A percentile compares a stretch with the other conserved stretches of the same genome.
Conservation (phyloP, 2,888 invertebrate species). For the Philhelius pedissequus region DNA sequence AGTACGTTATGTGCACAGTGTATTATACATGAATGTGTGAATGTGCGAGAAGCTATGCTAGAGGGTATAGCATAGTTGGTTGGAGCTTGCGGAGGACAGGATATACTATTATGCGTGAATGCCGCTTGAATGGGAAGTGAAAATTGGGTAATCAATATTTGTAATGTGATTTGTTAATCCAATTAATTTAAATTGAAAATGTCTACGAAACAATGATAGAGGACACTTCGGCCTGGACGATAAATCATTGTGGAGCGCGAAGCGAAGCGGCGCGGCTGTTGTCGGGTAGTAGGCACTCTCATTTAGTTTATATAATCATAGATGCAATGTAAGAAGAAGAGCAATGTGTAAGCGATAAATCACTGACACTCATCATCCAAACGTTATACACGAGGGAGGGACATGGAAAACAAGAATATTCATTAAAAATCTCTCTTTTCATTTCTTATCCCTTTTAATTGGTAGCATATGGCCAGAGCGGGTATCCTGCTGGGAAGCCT, state of each 20-base stretch:
- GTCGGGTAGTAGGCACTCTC: neutral
- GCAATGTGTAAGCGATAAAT: conserved; percentile 59
- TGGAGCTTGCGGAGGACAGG: neutral
- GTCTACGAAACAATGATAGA: conserved; percentile 57
- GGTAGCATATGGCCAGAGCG: conserved; percentile 39
- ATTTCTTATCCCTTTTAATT: conserved; percentile 40
- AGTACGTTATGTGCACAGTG: neutral
- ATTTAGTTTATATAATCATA: neutral
- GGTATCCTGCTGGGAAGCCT: neutral
- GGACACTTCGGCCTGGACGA: conserved; percentile 34
- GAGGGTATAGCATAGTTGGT: neutral
- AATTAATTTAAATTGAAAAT: conserved; percentile 68
- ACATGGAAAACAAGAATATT: conserved; percentile 30
- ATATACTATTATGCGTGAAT: conserved; percentile 5
- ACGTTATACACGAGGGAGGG: neutral
- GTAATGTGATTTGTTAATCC: conserved; percentile 69
- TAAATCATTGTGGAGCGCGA: conserved; percentile 48
- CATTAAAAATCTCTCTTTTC: conserved; percentile 27
- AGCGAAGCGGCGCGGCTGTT: neutral
- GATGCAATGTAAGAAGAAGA: neutral
- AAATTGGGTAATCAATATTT: conserved; percentile 68
- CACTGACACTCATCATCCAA: conserved; percentile 46
- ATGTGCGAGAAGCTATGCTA: neutral
- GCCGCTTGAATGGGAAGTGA: conserved; percentile 49
- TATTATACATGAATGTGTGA: neutral